A percentile compares a stretch with the other conserved stretches of the same genome.
Conservation (phyloP, 2,888 invertebrate species). For the Ichneumoninae sp. region DNA sequence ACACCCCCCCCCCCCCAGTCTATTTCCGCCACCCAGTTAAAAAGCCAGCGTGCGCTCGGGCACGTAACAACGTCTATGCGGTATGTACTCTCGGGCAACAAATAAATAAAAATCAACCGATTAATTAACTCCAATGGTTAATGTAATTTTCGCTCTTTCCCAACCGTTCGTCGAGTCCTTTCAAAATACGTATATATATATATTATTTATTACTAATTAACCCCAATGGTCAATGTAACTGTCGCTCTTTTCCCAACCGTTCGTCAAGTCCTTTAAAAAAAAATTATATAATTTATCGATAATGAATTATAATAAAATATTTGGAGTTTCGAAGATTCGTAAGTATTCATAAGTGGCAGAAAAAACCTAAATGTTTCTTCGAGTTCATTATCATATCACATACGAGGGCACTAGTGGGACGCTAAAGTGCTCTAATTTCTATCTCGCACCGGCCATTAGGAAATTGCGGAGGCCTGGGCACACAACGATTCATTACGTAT, state of each 20-base stretch:
- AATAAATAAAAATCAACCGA: conserved; percentile 7
- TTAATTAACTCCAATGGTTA: conserved; percentile 14
- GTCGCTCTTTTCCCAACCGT: not conserved
- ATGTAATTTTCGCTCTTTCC: not conserved
- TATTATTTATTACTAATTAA: conserved; percentile 1
- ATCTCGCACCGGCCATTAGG: conserved; percentile 70
- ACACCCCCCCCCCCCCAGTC: not conserved
- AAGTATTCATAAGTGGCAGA: conserved; percentile 46
- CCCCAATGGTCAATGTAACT: not conserved
- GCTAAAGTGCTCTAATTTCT: conserved; percentile 58
- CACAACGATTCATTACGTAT: conserved; percentile 65
- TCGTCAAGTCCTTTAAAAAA: not conserved
- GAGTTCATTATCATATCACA: conserved; percentile 49
- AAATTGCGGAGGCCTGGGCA: conserved; percentile 68
- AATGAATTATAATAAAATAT: conserved; percentile 18
- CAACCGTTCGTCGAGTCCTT: not conserved
- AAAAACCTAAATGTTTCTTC: conserved; percentile 27
- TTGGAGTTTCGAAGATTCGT: not conserved
- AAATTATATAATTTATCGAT: not conserved
- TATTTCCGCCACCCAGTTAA: conserved; percentile 24
- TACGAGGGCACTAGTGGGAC: conserved; percentile 10
- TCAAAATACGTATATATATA: not conserved
- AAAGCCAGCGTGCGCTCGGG: not conserved
- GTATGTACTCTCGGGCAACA: not conserved
- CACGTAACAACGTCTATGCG: not conserved